These are phyloP conservation scores for Aphidius ervi DNA, from an alignment of 1,140 invertebrate genomes.

Conservation along the genomic window DNA sequence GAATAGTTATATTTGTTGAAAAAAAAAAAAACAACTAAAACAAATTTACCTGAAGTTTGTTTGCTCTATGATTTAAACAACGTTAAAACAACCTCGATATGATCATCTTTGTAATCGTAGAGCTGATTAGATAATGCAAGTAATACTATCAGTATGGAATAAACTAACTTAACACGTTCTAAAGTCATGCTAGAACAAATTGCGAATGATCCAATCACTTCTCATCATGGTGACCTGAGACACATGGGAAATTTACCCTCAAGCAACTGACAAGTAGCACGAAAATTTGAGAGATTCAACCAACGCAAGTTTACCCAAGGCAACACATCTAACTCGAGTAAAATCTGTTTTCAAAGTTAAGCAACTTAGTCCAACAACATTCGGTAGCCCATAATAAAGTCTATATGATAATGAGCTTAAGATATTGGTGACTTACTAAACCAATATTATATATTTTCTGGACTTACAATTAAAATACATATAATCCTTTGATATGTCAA, in stretches of 20 bases:
- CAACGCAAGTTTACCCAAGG: slow-evolving; percentile 2
- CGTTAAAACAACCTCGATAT: no score
- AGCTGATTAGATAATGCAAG: no score
- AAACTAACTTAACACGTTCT: slow-evolving; percentile 8
- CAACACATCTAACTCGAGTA: slow-evolving; percentile 6
- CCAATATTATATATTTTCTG: no score
- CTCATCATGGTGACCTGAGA: slow-evolving; percentile 3
- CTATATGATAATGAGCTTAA: no score
- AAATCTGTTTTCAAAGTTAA: slow-evolving; percentile 19
- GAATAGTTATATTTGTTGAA: neutral
- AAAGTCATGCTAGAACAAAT: slow-evolving; percentile 14
- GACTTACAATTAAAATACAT: no score
- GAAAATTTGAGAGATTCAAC: slow-evolving; percentile 16
- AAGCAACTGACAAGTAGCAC: neutral
- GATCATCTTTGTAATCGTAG: no score
- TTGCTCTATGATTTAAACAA: no score
- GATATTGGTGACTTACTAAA: no score
- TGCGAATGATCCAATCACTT: slow-evolving; percentile 15
- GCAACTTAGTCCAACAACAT: neutral
- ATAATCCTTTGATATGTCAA: no score
- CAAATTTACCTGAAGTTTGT: slow-evolving; percentile 33
- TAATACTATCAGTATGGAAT: neutral
- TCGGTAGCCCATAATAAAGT: neutral
- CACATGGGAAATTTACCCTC: slow-evolving; percentile 4
- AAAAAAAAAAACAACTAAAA: slow-evolving; percentile 22